Conservation (phyloP, 30 jellyfish, hydroid and myxozoan species). For the Mastigias papua region DNA sequence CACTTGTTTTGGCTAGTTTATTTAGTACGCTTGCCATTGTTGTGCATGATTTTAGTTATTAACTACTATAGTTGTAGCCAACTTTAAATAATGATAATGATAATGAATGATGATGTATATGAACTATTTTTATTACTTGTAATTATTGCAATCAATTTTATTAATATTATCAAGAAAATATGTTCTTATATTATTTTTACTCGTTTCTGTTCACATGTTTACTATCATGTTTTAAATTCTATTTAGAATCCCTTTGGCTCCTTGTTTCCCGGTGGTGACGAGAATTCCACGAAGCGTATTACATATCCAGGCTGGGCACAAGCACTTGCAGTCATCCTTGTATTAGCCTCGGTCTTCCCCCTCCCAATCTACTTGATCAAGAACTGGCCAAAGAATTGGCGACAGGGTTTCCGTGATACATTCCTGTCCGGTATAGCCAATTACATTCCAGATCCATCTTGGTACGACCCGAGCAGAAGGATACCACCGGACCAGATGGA, state of each 20-base stretch:
- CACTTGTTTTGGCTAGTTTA: too few species aligned
- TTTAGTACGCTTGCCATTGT: too few species aligned
- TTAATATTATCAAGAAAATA: too few species aligned
- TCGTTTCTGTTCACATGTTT: too few species aligned
- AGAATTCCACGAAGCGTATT: conserved; percentile 66
- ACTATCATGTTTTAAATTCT: not conserved
- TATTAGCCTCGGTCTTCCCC: conserved; percentile 90
- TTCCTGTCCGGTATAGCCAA: conserved; percentile 80
- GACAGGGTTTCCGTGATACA: conserved; percentile 58
- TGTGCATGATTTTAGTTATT: too few species aligned
- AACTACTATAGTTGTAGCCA: too few species aligned
- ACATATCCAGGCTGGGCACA: conserved; percentile 93
- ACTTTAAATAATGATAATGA: too few species aligned
- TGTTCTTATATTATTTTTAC: too few species aligned
- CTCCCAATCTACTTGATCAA: conserved; percentile 86
- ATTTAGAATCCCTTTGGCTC: conserved; percentile 72
- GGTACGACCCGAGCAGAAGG: conserved; percentile 78
- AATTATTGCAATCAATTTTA: too few species aligned
- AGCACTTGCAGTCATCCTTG: conserved; percentile 88
- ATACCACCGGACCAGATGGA: conserved; percentile 87
- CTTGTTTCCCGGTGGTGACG: conserved; percentile 67
- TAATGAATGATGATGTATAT: too few species aligned
- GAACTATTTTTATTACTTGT: too few species aligned
- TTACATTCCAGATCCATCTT: conserved; percentile 89
- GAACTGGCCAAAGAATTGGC: conserved; percentile 95